Percentiles rank a stretch among this genome's conserved stretches.
Conservation (phyloP, 92 coral and sea anemone genomes). For the Palythoa caribaeorum region DNA sequence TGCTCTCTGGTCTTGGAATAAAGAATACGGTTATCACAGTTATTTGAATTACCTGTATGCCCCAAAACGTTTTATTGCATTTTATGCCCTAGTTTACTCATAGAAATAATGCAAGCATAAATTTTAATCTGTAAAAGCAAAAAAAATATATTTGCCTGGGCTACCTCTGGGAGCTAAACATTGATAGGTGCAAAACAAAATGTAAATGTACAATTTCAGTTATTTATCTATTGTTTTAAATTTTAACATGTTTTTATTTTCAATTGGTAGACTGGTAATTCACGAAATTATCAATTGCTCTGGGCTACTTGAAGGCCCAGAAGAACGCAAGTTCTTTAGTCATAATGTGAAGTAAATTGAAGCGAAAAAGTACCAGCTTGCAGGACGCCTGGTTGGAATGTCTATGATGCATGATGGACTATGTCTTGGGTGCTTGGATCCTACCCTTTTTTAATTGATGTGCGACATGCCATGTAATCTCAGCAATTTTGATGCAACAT, state of each 20-base stretch:
- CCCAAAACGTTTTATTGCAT: too few species aligned
- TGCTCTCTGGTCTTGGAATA: too few species aligned
- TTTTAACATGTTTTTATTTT: not conserved
- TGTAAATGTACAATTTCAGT: not conserved
- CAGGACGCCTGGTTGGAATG: conserved; percentile 47
- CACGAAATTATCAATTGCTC: conserved; percentile 5
- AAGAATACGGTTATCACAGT: too few species aligned
- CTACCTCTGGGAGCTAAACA: too few species aligned
- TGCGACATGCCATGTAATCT: too few species aligned
- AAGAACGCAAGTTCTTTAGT: conserved; percentile 26
- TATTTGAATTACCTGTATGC: too few species aligned
- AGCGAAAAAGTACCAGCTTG: conserved; percentile 24
- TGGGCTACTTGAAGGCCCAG: conserved; percentile 50
- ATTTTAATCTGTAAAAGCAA: too few species aligned
- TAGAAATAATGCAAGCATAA: too few species aligned
- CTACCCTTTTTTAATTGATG: conserved; percentile 1
- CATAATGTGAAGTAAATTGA: conserved; percentile 46
- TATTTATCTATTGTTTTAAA: not conserved
- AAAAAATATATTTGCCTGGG: too few species aligned
- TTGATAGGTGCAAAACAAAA: not conserved
- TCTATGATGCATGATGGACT: conserved; percentile 49
- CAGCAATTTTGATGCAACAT: too few species aligned
- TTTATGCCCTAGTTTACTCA: too few species aligned
- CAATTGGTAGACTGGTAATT: conserved; percentile 7
- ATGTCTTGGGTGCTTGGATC: conserved; percentile 36